These are phyloP conservation scores for Leptoclinus maculatus DNA, from an alignment of 2,797 vertebrate species.

Conservation along the genomic window DNA sequence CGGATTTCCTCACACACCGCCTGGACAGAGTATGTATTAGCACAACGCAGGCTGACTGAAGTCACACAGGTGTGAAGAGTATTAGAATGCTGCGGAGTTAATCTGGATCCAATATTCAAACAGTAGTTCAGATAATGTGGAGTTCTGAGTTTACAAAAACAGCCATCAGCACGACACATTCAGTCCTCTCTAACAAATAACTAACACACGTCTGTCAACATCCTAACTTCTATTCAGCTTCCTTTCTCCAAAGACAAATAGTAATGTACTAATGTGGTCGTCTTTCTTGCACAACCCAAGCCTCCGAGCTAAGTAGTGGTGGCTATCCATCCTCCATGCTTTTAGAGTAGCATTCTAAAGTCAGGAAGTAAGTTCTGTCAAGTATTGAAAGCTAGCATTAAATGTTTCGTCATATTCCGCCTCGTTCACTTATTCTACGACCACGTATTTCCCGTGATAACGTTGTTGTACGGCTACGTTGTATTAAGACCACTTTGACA, in stretches of 20 bases:
- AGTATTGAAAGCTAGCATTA: not conserved
- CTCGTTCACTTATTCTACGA: not conserved
- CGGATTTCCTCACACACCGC: conserved; percentile 92
- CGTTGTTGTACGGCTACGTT: not conserved
- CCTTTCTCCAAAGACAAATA: not conserved
- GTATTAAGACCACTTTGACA: not conserved
- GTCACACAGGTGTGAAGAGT: conserved; percentile 16
- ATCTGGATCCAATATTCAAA: conserved; percentile 4
- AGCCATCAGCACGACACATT: not conserved
- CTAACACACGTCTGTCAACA: not conserved
- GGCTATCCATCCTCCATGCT: not conserved
- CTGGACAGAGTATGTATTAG: conserved; percentile 74
- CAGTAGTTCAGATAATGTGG: conserved; percentile 1
- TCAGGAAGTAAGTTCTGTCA: not conserved
- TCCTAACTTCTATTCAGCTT: conserved; percentile 3
- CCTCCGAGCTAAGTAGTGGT: not conserved
- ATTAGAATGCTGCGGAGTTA: not conserved
- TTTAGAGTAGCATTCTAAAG: not conserved
- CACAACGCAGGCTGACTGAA: conserved; percentile 10
- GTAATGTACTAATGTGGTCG: not conserved
- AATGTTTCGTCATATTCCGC: not conserved
- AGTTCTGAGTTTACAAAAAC: conserved; percentile 6
- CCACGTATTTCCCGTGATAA: not conserved
- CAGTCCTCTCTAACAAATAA: not conserved
- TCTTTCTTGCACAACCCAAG: not conserved